Percentiles rank a stretch among this genome's conserved stretches.
Evolutionary conservation across 2,888 invertebrate species (phyloP).

Genomic region (Philereme vetulata): DNA sequence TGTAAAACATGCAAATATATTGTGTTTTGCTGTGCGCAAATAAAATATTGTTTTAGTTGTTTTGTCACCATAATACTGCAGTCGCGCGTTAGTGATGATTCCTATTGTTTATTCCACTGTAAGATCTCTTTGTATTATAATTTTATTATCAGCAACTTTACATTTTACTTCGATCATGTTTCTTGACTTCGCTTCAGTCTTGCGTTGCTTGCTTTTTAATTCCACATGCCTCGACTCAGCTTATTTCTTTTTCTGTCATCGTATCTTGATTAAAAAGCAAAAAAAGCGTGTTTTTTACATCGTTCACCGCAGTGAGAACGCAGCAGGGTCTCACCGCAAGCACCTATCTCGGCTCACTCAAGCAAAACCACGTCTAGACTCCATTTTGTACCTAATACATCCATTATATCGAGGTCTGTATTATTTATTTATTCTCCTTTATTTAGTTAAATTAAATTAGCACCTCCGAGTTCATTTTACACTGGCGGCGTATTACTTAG

Average conservation of each 20-base stretch:
- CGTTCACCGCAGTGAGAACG: constrained; percentile 69
- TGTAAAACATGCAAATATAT: constrained; percentile 46
- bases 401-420: constrained; percentile 59
- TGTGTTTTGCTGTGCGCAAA: constrained; percentile 35
- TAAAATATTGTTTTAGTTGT: constrained; percentile 11
- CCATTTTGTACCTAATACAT: constrained; percentile 58
- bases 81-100: not conserved
- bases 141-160: not conserved
- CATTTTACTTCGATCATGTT: constrained; percentile 1
- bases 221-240: constrained; percentile 22
- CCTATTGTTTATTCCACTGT: constrained; percentile 1
- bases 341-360: constrained; percentile 60
- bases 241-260: constrained; percentile 45
- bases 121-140: not conserved
- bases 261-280: constrained; percentile 56
- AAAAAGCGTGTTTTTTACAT: constrained; percentile 56
- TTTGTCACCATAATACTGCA: constrained; percentile 24
- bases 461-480: constrained; percentile 47
- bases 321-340: constrained; percentile 72
- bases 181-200: not conserved
- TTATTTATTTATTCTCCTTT: constrained; percentile 59
- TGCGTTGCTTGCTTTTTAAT: constrained; percentile 35
- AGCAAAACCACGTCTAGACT: constrained; percentile 79
- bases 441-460: constrained; percentile 46
- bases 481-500: constrained; percentile 52